Evolutionary conservation across 1,140 invertebrate species (phyloP).

Genomic region (Drosophila takahashii): DNA sequence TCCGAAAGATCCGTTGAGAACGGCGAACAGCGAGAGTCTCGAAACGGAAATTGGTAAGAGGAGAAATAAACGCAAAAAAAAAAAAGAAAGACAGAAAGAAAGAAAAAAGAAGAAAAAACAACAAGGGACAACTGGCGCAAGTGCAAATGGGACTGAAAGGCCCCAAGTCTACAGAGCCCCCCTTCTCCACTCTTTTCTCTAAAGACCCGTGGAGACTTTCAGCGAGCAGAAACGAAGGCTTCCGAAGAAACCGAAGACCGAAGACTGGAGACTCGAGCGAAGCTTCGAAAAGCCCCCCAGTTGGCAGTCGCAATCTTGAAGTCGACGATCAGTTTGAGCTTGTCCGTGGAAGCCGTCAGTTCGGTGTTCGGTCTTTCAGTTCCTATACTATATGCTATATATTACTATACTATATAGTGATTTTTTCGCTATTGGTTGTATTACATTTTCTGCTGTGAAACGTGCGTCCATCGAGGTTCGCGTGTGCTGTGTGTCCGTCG

Average conservation of each 20-base stretch:
- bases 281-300: constrained; percentile 52
- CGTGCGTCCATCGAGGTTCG: constrained; percentile 27
- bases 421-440: neutral
- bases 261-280: constrained; percentile 23
- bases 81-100: too few species aligned
- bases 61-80: constrained; percentile 33
- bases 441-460: constrained; percentile 12
- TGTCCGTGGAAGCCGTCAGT: constrained; percentile 58
- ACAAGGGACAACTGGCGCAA: constrained; percentile 70
- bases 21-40: constrained; percentile 47
- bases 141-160: constrained; percentile 70
- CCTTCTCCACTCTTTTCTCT: neutral
- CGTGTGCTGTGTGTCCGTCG: constrained; percentile 9
- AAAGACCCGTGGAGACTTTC: constrained; percentile 32
- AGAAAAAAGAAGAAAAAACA: constrained; percentile 37
- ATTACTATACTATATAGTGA: neutral
- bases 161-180: constrained; percentile 47
- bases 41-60: constrained; percentile 81
- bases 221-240: constrained; percentile 9
- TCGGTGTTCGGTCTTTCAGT: constrained; percentile 3
- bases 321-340: constrained; percentile 74
- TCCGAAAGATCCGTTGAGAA: constrained; percentile 48
- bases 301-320: constrained; percentile 61
- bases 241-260: neutral
- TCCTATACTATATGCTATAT: constrained; percentile 2